Evolutionary conservation across 2,888 invertebrate species (phyloP).

Genomic region (Callyntrura guangdongensis): DNA sequence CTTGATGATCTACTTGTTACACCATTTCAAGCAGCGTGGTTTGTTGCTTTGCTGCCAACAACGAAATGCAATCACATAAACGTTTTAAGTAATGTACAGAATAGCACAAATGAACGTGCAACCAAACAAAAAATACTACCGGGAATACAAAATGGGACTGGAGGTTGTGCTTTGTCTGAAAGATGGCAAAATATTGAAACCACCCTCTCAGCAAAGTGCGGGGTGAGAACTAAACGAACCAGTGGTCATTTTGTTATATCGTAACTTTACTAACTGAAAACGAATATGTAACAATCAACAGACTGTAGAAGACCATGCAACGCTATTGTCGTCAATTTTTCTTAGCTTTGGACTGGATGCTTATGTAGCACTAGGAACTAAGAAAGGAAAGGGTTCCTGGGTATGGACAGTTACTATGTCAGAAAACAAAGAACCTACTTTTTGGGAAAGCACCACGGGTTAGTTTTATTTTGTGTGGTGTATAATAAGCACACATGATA

Average conservation of each 20-base stretch:
- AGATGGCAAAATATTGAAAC: conserved; percentile 76
- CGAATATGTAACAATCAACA: neutral
- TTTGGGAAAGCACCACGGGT: conserved; percentile 82
- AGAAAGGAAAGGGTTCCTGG: conserved; percentile 64
- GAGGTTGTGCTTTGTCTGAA: conserved; percentile 63
- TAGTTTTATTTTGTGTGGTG: conserved; percentile 16
- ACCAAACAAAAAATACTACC: conserved; percentile 20
- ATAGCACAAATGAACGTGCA: neutral
- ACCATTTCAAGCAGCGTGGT: conserved; percentile 82
- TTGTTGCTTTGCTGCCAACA: conserved; percentile 76
- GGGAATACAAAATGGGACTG: conserved; percentile 66
- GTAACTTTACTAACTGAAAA: too few relatives aligned
- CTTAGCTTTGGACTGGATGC: conserved; percentile 81
- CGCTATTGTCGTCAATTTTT: conserved; percentile 78
- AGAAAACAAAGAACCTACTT: conserved; percentile 69
- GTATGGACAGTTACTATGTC: conserved; percentile 81
- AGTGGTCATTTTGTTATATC: too few relatives aligned
- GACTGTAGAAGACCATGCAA: conserved; percentile 80
- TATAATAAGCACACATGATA: too few relatives aligned
- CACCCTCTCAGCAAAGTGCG: conserved; percentile 66
- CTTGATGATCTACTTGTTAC: conserved; percentile 76
- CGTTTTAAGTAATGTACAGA: neutral
- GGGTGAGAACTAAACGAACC: conserved; percentile 73
- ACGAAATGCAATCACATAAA: conserved; percentile 39
- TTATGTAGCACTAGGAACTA: conserved; percentile 79